Base-by-base conservation (phyloP, 2,113 vertebrate genomes). In the Carassius carassius region DNA sequence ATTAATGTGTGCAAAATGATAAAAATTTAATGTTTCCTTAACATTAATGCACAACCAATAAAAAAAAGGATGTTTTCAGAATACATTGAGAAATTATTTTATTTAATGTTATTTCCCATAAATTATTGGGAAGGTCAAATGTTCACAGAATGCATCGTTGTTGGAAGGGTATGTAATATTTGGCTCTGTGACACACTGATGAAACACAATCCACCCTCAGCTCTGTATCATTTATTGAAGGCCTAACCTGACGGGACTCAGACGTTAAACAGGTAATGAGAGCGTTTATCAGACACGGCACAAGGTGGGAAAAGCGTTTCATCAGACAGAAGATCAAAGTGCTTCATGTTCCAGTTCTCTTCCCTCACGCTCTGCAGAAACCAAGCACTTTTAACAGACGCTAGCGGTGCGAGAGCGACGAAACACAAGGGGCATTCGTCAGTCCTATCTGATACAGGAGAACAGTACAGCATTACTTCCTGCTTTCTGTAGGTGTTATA, bases 371-470 rank as follows among this genome's bases (percentile, higher is more conserved):
- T 32, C 81, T 0, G 13, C 19, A 37, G 63, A 88, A 81, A 70
- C 62, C 11, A 35, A 81, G 63, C 29, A 51, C 49, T 82, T 12
- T 82, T 85, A 56, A 82, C 72, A 17, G 78, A 54, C 5, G 51
- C 17, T 17, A 54, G 51, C 49, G 49, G 49, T 4, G 49, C 4
- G 14, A 51, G 49, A 51, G 25, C 12, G 32, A 54, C 14, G 4
- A 76, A 81, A 74, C 56, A 32, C 76, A 49, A 75, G 65, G 81
- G 83, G 82, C 86, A 91, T 93, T 91, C 83, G 89, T 93, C 91
- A 91, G 85, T 0, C 72, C 84, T 92, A 93, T 94, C 94, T 90
- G 92, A 92, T 93, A 47, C 25, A 69, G 84, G 89, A 79, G 70
- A 85, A 85, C 86, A 85, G 82, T 85, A 80, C 87, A 90, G 91